These are phyloP conservation scores for Albula glossodonta DNA, from an alignment of 2,113 vertebrate species.

Conservation along the genomic window DNA sequence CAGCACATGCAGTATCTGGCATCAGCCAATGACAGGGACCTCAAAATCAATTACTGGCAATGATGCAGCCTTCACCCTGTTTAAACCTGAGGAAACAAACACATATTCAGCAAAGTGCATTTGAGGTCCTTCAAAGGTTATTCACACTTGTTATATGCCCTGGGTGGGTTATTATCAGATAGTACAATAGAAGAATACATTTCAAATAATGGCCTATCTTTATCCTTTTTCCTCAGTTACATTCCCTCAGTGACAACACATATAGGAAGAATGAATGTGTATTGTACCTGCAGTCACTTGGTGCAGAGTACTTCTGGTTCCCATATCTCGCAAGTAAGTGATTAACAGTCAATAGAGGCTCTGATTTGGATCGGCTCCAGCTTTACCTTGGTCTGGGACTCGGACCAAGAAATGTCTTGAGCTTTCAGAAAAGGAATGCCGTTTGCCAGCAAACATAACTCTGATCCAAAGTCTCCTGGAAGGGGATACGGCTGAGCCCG, in stretches of 20 bases:
- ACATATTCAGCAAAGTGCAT: background rate
- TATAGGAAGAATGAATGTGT: constrained; percentile 63
- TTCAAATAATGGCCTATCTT: background rate
- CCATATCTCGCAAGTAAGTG: constrained; percentile 25
- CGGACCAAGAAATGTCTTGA: background rate
- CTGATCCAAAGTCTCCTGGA: background rate
- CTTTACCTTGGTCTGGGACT: background rate
- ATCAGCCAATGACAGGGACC: background rate
- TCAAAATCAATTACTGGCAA: background rate
- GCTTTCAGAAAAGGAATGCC: background rate
- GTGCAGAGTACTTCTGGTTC: constrained; percentile 33
- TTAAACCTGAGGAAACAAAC: background rate
- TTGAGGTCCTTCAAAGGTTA: background rate
- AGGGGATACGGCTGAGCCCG: background rate
- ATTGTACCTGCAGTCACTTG: constrained; percentile 52
- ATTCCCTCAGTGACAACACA: constrained; percentile 38
- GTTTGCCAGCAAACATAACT: background rate
- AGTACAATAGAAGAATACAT: background rate
- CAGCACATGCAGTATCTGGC: background rate
- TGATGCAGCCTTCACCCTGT: background rate
- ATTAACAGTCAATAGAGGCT: constrained; percentile 5
- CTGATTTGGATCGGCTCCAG: background rate
- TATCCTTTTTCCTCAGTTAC: background rate
- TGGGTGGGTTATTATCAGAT: background rate
- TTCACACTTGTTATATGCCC: background rate